Conservation (phyloP, 35 echinoderm and acorn worm genomes). For the Amphiura filiformis region DNA sequence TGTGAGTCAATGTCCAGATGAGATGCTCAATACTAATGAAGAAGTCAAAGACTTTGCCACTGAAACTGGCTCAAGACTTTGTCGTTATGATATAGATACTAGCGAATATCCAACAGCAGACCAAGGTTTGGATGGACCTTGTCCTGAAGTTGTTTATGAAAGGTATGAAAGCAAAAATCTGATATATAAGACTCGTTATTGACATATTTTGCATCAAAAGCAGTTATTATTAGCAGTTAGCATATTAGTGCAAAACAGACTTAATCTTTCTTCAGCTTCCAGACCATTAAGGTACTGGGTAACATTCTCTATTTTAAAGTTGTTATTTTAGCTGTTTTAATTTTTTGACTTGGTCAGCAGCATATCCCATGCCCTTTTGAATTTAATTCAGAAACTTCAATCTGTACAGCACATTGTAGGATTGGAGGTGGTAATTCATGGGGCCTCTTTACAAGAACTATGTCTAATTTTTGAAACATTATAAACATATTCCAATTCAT, state of each 20-base stretch:
- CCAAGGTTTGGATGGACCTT: slow-evolving; percentile 52
- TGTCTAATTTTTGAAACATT: not conserved
- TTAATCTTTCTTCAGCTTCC: not conserved
- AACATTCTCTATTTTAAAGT: too few species aligned
- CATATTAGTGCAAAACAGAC: not conserved
- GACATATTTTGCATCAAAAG: not conserved
- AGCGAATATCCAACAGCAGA: slow-evolving; percentile 45
- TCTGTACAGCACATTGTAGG: not conserved
- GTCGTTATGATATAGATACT: slow-evolving; percentile 44
- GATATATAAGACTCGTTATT: not conserved
- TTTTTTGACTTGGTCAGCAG: too few species aligned
- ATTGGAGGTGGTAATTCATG: not conserved
- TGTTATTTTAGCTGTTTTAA: too few species aligned
- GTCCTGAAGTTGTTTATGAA: slow-evolving; percentile 31
- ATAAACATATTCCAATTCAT: not conserved
- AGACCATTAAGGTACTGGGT: not conserved
- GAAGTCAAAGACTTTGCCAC: slow-evolving; percentile 58
- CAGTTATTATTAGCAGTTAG: not conserved
- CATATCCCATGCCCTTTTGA: too few species aligned
- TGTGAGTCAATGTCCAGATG: slow-evolving; percentile 75
- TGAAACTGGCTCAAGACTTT: slow-evolving; percentile 54
- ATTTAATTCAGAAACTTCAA: too few species aligned
- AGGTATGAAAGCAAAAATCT: slow-evolving; percentile 19
- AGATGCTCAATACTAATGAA: slow-evolving; percentile 37
- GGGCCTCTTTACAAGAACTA: not conserved